These are phyloP conservation scores for Ladona fulva DNA, from an alignment of 1,140 invertebrate species.

Conservation along the genomic window DNA sequence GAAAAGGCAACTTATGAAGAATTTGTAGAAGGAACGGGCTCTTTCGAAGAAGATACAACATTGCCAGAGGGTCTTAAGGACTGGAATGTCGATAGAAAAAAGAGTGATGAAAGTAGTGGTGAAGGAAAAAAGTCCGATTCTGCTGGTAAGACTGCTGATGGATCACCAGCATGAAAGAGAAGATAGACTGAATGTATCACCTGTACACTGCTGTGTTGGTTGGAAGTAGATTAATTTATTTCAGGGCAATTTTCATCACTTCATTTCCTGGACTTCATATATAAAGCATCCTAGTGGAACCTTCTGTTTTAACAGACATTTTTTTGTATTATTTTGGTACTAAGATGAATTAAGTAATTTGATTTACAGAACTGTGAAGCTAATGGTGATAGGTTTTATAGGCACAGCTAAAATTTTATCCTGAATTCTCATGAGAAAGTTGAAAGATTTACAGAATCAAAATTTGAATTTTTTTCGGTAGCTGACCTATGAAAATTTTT, in stretches of 20 bases:
- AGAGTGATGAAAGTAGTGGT: neutral
- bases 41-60: slow-evolving; percentile 90
- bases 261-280: no score
- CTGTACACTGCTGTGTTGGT: neutral
- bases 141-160: neutral
- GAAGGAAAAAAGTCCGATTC: neutral
- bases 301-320: no score
- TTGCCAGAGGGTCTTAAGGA: slow-evolving; percentile 91
- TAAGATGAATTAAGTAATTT: no score
- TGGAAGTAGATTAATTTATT: neutral
- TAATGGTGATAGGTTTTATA: no score
- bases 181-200: neutral
- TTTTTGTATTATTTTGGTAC: no score
- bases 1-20: slow-evolving; percentile 99
- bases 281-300: no score
- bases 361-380: no score
- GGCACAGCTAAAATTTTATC: no score
- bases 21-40: slow-evolving; percentile 98
- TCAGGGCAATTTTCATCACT: neutral
- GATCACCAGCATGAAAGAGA: neutral
- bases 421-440: no score
- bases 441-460: no score
- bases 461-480: no score
- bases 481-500: no score
- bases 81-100: slow-evolving; percentile 59